Base-by-base conservation (phyloP, 1,140 invertebrate species). In the Hermetia illucens region DNA sequence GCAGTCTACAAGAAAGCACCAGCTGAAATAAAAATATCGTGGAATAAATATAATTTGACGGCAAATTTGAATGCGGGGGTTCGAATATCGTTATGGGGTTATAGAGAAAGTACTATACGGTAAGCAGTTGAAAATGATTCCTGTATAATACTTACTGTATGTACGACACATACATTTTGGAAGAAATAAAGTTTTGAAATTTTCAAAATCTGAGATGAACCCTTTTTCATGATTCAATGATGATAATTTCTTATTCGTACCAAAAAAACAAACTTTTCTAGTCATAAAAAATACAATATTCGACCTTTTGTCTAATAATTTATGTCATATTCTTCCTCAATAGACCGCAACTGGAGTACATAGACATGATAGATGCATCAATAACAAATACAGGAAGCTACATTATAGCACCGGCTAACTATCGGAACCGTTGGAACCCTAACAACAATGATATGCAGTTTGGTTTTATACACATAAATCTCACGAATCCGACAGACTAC, bases 381-480 rank as follows among this genome's bases (percentile, higher is more conserved):
- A 60, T 70, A 0, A 64, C 68, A 0, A 84, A 84, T 48, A 68
- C 65, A 3, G 81, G 82, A 9, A 61, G 61, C 33, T 80, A 80
- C 48, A 64, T 65, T 0, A 79, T 89, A 21, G 66, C 66, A 4
- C 79, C 82, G 3, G 69, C 69, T 1, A 73, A 74, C 45, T 88
- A 77, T 41, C 54, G 72, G 10, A 72, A 70, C 27, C 68, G 75
- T 21, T 71, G 82, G 34, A 83, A 89, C 48, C 60, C 68, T 5
- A 63, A 69, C 43, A 70, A 74, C 9, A 63, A 62, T 12, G 82
- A 89, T 44, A 70, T 90, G 60, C 72, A 80, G 47, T 90, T 92
- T 54, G 90, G 90, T 13, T 90, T 94, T 48, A 67, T 94, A 13
- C 82, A 87, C 54, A 87, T 94, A 30, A 92, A 91, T 61, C 63